Conservation (phyloP, 2,797 vertebrate genomes). For the Lutra lutra region DNA sequence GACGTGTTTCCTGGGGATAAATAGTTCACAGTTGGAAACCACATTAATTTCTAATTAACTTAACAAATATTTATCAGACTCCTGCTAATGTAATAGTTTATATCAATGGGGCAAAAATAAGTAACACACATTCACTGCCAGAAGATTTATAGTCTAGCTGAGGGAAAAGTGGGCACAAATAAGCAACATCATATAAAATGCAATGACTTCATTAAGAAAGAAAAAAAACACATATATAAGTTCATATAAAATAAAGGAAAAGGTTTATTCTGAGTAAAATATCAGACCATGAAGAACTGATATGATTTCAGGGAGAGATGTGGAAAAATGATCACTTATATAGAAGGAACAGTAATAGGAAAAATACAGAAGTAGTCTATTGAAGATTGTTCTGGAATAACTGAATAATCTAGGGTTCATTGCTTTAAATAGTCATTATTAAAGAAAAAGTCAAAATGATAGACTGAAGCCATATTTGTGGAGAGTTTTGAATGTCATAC, state of each 20-base stretch:
- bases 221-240: not conserved
- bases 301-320: not conserved
- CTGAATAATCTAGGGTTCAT: not conserved
- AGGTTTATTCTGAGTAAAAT: constrained; percentile 31
- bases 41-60: constrained; percentile 21
- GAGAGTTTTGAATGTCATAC: not conserved
- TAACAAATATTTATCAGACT: constrained; percentile 11
- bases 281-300: not conserved
- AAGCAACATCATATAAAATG: not conserved
- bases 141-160: not conserved
- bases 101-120: not conserved
- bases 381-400: not conserved
- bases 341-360: not conserved
- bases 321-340: not conserved
- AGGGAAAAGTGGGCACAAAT: not conserved
- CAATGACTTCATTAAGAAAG: not conserved
- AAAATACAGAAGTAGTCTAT: not conserved
- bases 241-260: not conserved
- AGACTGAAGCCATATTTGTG: not conserved
- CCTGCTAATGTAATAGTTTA: not conserved
- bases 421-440: not conserved
- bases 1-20: not conserved
- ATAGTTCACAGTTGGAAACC: not conserved
- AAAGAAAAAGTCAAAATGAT: not conserved
- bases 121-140: not conserved